Base-by-base conservation (phyloP, 1,140 invertebrate genomes). In the Drosophila truncata region DNA sequence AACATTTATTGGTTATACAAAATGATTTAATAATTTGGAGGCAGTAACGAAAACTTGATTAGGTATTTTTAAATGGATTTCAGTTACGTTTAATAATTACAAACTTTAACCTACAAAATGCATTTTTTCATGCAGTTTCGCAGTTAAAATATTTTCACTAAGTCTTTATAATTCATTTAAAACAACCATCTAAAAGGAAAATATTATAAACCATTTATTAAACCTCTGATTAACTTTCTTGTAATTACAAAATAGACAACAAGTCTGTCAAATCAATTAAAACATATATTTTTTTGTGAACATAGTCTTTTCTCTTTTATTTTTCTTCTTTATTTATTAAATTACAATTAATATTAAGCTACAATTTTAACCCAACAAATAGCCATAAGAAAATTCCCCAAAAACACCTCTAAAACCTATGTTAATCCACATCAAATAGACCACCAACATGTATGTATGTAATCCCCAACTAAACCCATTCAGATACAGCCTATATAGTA, bases 391-490 rank as follows among this genome's bases (percentile, higher is more conserved):
- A 41, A 62, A 2, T 14, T 9, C 11, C 0, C n/a, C 1, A 11
- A 11, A 33, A 61, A 16, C 13, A 8, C 20, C 35, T 50, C 4
- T 13, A 23, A 50, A 31, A 5, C 11, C 2, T 8, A n/a, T 6
- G 9, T 58, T 6, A 59, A 14, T 1, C 16, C 8, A 33, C 42
- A 46, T 7, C 6, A 41, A 37, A 23, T 39, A 52, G 18, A 27
- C 31, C 27, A 39, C n/a, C 52, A 55, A 25, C 33, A 55, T 55
- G 23, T n/a, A 55, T 55, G 23, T n/a, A 2, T 37, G 18, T 50
- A 72, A 71, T 50, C 69, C 35, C 29, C 42, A 14, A 31, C 25
- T 71, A 47, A 37, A 42, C 20, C 44, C 54, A 18, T 33, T 41
- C 47, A 71, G 41, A n/a, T 13, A n/a, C 20, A 70, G 39, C 14